These are phyloP conservation scores for Chydorus sphaericus DNA, from an alignment of 2,888 invertebrate genomes.

Conservation along the genomic window DNA sequence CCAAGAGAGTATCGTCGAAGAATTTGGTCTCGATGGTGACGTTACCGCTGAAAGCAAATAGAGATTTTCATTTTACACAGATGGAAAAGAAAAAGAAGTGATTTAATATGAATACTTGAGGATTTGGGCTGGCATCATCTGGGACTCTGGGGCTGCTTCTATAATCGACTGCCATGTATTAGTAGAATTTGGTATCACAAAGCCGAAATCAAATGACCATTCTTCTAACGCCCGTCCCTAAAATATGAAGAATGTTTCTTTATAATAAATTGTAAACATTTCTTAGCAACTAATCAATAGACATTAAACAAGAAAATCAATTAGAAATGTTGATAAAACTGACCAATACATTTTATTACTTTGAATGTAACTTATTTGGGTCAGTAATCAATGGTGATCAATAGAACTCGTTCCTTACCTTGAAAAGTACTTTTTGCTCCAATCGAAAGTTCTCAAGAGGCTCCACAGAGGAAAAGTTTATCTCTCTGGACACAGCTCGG, in stretches of 20 bases:
- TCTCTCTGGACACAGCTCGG: conserved; percentile 72
- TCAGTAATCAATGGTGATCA: no score
- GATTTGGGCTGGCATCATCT: conserved; percentile 99
- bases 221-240: conserved; percentile 88
- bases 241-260: conserved; percentile 23
- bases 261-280: not conserved
- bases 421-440: conserved; percentile 59
- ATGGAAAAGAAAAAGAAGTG: not conserved
- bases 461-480: conserved; percentile 80
- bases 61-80: conserved; percentile 10
- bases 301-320: no score
- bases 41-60: conserved; percentile 84
- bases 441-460: conserved; percentile 89
- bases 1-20: conserved; percentile 83
- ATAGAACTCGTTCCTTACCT: conserved; percentile 24
- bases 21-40: conserved; percentile 94
- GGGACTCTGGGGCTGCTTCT: conserved; percentile 96
- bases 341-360: no score
- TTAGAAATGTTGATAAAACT: no score
- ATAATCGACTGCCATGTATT: conserved; percentile 99
- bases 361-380: no score
- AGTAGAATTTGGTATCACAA: conserved; percentile 94
- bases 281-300: not conserved
- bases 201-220: conserved; percentile 99
- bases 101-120: conserved; percentile 37